Conservation (phyloP, 2,888 invertebrate species). For the Mythimna pallens region DNA sequence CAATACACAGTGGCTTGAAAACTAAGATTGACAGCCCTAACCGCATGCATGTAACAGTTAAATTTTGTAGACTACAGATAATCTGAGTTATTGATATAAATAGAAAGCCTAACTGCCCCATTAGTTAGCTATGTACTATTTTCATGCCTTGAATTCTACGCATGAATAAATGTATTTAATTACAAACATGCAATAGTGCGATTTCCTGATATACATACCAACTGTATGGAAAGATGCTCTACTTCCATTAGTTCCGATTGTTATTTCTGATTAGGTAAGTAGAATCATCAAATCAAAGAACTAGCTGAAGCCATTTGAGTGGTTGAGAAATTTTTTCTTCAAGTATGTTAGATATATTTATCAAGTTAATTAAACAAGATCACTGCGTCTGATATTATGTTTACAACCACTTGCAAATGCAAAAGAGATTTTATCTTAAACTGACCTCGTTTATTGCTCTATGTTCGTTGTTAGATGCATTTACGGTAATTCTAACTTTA, state of each 20-base stretch:
- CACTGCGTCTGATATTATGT: constrained; percentile 6
- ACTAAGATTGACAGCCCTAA: constrained; percentile 48
- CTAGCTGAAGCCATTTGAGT: background rate
- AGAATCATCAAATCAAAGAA: constrained; percentile 26
- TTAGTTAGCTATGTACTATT: constrained; percentile 47
- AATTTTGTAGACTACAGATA: constrained; percentile 49
- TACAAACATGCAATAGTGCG: constrained; percentile 57
- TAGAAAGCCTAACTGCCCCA: constrained; percentile 57
- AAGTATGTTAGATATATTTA: constrained; percentile 3
- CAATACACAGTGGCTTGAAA: background rate
- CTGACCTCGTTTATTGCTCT: constrained; percentile 10
- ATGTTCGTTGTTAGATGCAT: background rate
- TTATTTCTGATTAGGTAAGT: constrained; percentile 49
- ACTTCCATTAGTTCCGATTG: constrained; percentile 42
- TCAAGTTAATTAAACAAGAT: constrained; percentile 14
- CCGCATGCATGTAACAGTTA: constrained; percentile 39
- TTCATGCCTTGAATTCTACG: constrained; percentile 58
- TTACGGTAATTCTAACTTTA: constrained; percentile 4
- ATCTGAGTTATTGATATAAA: constrained; percentile 60
- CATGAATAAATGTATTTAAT: constrained; percentile 48
- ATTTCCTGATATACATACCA: constrained; percentile 55
- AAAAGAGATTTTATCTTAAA: constrained; percentile 22
- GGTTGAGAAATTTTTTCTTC: constrained; percentile 11
- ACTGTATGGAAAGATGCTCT: constrained; percentile 51
- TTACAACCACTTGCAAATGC: constrained; percentile 1